Conservation (phyloP, 2,797 vertebrate species). For the Denticeps clupeoides region DNA sequence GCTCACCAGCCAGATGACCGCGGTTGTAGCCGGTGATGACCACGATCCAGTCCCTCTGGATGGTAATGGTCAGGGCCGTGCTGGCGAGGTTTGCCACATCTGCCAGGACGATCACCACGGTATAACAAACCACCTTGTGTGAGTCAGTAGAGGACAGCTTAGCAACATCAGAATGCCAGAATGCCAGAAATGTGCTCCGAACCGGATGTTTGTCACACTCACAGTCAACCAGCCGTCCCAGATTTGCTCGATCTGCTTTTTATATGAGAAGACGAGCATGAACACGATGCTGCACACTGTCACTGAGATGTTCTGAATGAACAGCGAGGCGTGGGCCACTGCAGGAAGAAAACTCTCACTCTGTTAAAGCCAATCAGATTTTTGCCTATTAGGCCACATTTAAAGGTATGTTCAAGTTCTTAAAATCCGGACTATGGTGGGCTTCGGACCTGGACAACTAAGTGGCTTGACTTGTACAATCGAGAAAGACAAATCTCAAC, state of each 20-base stretch:
- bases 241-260: slow-evolving; percentile 55
- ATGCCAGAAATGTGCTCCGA: too few relatives aligned
- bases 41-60: slow-evolving; percentile 64
- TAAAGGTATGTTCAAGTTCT: too few relatives aligned
- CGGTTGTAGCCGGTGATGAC: slow-evolving; percentile 61
- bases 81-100: slow-evolving; percentile 65
- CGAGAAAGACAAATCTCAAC: too few relatives aligned
- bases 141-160: slow-evolving; percentile 18
- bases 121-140: slow-evolving; percentile 64
- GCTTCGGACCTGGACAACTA: too few relatives aligned
- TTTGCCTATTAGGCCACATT: too few relatives aligned
- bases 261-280: slow-evolving; percentile 64
- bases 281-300: slow-evolving; percentile 56
- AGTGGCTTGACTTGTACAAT: too few relatives aligned
- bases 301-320: slow-evolving; percentile 66
- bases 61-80: slow-evolving; percentile 57
- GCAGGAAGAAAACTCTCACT: slow-evolving; percentile 32
- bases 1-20: slow-evolving; percentile 56
- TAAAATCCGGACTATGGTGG: too few relatives aligned
- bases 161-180: too few relatives aligned
- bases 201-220: slow-evolving; percentile 44
- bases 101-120: slow-evolving; percentile 62
- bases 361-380: too few relatives aligned
- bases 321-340: slow-evolving; percentile 62
- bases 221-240: slow-evolving; percentile 64